Evolutionary conservation across 2,113 vertebrate species (phyloP).

Genomic region (Ptychochromis oligacanthus): DNA sequence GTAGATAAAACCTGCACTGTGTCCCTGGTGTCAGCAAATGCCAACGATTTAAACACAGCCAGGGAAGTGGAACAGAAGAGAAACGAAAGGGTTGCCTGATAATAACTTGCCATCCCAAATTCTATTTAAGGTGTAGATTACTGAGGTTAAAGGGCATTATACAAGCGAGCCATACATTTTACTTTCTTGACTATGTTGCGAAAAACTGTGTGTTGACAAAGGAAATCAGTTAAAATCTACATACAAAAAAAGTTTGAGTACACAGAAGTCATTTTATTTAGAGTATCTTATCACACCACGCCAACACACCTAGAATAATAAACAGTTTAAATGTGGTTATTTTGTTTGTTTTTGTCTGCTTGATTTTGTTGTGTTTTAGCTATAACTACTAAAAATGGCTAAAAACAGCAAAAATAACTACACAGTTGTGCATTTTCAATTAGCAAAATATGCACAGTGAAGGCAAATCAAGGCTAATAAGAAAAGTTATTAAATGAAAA

Average conservation of each 20-base stretch:
- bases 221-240: neutral
- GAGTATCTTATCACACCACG: neutral
- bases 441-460: slow-evolving; percentile 1
- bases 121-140: slow-evolving; percentile 31
- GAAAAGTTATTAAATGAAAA: slow-evolving; percentile 33
- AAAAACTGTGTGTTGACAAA: neutral
- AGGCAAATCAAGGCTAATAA: slow-evolving; percentile 19
- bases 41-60: slow-evolving; percentile 39
- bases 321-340: neutral
- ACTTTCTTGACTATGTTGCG: neutral
- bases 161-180: neutral
- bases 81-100: slow-evolving; percentile 25
- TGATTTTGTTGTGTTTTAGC: fast-evolving
- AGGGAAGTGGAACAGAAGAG: neutral
- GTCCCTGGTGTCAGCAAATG: slow-evolving; percentile 25
- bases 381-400: neutral
- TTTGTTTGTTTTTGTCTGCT: neutral
- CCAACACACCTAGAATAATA: neutral
- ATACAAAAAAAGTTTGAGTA: neutral
- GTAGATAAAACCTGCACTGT: slow-evolving; percentile 37
- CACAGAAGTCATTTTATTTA: neutral
- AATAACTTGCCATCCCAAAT: slow-evolving; percentile 41
- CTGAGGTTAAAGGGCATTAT: slow-evolving; percentile 16
- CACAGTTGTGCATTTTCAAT: slow-evolving; percentile 3
- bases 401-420: slow-evolving; percentile 1